phyloP scores from a whole-genome alignment of 2,888 invertebrate species.

The Apodemia duryi region DNA sequence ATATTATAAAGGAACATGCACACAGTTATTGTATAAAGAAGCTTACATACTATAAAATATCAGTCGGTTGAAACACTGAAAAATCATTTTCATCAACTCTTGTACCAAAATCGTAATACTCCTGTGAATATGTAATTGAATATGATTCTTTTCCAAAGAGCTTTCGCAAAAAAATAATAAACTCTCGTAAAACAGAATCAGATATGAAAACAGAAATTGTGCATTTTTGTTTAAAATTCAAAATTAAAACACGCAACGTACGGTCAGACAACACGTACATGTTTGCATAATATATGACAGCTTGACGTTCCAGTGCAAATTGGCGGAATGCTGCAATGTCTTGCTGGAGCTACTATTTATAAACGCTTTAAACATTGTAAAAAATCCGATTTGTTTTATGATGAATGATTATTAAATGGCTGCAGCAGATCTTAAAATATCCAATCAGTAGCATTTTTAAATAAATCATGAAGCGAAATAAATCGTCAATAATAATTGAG shows the following conservation, averaged over 20 bases:
- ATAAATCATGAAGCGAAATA: too few relatives aligned
- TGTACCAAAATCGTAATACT: neutral
- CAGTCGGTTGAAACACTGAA: neutral
- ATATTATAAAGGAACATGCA: too few relatives aligned
- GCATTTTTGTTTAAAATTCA: slow-evolving; percentile 11
- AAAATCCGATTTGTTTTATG: slow-evolving; percentile 5
- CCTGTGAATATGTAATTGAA: neutral
- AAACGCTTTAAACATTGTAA: neutral
- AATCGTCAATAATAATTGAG: too few relatives aligned
- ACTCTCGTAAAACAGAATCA: slow-evolving; percentile 1
- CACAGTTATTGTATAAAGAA: too few relatives aligned
- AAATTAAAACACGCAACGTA: slow-evolving; percentile 10
- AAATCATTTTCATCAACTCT: too few relatives aligned
- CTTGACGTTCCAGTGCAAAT: neutral
- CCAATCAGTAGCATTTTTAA: neutral
- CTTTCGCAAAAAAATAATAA: neutral
- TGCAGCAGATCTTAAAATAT: too few relatives aligned
- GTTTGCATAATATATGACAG: slow-evolving; percentile 12
- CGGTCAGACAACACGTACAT: slow-evolving; percentile 13
- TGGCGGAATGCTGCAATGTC: neutral
- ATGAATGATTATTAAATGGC: neutral
- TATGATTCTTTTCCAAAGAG: slow-evolving; percentile 1
- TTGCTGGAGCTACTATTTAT: neutral
- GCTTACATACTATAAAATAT: too few relatives aligned
- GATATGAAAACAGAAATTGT: slow-evolving; percentile 1